Conservation (phyloP, 2,797 vertebrate genomes). For the Okamejei kenojei region DNA sequence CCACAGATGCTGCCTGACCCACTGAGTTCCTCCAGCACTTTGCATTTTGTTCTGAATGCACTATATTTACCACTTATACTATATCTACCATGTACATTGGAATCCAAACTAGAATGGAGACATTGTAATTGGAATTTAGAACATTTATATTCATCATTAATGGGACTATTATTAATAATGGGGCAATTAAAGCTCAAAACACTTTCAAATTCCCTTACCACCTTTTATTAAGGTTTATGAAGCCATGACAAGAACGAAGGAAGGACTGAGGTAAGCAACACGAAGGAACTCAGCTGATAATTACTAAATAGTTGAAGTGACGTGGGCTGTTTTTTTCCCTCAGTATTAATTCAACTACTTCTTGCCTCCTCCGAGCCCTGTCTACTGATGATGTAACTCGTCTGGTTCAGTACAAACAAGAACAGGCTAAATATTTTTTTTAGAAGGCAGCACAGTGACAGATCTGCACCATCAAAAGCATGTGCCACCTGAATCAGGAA, state of each 20-base stretch:
- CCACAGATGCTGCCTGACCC: too few relatives aligned
- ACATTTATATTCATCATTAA: neutral
- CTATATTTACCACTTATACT: too few relatives aligned
- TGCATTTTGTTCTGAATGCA: too few relatives aligned
- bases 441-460: neutral
- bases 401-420: neutral
- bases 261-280: neutral
- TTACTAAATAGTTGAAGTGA: neutral
- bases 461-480: neutral
- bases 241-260: neutral
- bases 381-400: slow-evolving; percentile 15
- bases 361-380: neutral
- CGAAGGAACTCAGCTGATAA: neutral
- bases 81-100: too few relatives aligned
- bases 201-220: neutral
- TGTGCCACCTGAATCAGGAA: neutral
- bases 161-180: neutral
- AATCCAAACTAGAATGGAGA: neutral
- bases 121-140: neutral
- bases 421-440: neutral
- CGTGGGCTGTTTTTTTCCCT: neutral
- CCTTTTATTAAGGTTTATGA: neutral
- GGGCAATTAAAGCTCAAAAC: neutral
- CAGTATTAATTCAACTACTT: neutral
- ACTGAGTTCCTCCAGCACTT: too few relatives aligned